phyloP scores from a whole-genome alignment of 2,113 vertebrate species.

The Trichechus manatus region DNA sequence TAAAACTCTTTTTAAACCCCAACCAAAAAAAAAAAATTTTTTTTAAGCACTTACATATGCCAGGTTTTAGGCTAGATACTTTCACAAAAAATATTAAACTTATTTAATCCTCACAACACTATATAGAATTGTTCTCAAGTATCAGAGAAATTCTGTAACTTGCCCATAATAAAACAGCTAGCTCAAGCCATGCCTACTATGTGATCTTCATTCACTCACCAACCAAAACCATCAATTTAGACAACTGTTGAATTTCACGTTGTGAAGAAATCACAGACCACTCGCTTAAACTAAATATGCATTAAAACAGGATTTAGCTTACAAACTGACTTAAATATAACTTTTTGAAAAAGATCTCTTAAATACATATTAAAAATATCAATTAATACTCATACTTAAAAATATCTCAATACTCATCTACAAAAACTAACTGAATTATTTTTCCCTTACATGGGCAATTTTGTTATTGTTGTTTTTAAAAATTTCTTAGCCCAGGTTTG shows the following conservation, averaged over 20 bases:
- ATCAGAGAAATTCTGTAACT: background rate
- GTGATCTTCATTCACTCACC: background rate
- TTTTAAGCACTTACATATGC: background rate
- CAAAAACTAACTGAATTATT: background rate
- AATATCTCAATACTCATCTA: background rate
- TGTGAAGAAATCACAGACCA: background rate
- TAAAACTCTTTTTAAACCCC: background rate
- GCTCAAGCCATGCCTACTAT: background rate
- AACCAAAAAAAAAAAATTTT: background rate
- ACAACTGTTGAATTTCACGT: background rate
- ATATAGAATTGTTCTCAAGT: background rate
- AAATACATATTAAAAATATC: background rate
- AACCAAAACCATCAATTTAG: background rate
- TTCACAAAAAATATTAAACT: background rate
- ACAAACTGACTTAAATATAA: background rate
- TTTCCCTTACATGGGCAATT: background rate
- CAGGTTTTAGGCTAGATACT: background rate
- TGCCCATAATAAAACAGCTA: background rate
- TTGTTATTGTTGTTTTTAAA: background rate
- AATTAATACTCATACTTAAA: background rate
- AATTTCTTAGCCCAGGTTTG: background rate
- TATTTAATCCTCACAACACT: background rate
- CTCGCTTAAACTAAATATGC: background rate
- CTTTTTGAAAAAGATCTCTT: background rate
- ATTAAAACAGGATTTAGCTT: background rate